phyloP scores from a whole-genome alignment of 2,888 invertebrate genomes.

The Odontothrips loti region DNA sequence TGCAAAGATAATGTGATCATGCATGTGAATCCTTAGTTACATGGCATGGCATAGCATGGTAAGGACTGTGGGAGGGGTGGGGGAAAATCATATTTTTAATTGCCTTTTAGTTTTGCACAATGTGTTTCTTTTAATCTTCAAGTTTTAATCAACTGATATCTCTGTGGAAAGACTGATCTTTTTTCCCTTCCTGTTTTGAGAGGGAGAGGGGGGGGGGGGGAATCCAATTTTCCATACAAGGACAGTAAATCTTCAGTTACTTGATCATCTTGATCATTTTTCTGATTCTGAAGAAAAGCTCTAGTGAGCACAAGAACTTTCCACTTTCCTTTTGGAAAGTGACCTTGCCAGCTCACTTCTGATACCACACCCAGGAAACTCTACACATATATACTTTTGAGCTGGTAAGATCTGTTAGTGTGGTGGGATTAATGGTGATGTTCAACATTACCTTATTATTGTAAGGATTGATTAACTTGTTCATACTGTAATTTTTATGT shows the following conservation, averaged over 20 bases:
- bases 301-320: background rate
- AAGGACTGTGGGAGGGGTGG: background rate
- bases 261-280: background rate
- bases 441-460: background rate
- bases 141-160: background rate
- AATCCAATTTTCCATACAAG: no score
- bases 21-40: background rate
- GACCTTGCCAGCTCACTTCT: background rate
- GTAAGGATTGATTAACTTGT: background rate
- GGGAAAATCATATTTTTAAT: background rate
- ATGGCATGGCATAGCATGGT: background rate
- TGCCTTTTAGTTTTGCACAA: background rate
- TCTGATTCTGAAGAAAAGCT: background rate
- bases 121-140: background rate
- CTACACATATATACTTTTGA: background rate
- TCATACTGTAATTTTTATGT: background rate
- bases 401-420: background rate
- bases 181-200: background rate
- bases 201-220: no score
- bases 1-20: background rate
- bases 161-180: background rate
- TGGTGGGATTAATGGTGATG: background rate
- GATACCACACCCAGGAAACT: background rate
- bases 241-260: background rate
- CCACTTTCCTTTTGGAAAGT: background rate